Conservation (phyloP, 2,797 vertebrate species). For the Brotula barbata region DNA sequence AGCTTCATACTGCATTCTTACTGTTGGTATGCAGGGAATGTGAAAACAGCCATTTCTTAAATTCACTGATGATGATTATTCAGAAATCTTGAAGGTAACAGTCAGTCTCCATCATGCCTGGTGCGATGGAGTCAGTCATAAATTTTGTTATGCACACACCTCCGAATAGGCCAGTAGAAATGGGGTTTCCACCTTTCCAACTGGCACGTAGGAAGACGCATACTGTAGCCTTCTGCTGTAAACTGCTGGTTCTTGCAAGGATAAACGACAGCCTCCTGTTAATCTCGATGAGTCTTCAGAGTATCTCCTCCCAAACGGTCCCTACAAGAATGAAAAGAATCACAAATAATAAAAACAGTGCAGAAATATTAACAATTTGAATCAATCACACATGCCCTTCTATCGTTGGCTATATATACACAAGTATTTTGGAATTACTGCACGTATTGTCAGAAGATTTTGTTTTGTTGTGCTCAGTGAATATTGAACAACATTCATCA, state of each 20-base stretch:
- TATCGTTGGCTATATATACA: background rate
- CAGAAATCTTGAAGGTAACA: slow-evolving; percentile 2
- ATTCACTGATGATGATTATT: slow-evolving; percentile 2
- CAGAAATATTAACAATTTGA: background rate
- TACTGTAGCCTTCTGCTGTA: too few species aligned
- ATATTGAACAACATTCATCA: too few species aligned
- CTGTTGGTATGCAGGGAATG: background rate
- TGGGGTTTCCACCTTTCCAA: too few species aligned
- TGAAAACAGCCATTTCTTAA: slow-evolving; percentile 16
- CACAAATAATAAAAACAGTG: background rate
- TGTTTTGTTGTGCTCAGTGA: too few species aligned
- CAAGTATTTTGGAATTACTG: background rate
- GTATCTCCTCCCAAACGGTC: slow-evolving; percentile 67
- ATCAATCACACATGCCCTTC: too few species aligned
- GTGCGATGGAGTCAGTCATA: too few species aligned
- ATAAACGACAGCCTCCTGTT: slow-evolving; percentile 35
- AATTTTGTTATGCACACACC: too few species aligned
- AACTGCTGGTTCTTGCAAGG: slow-evolving; percentile 23
- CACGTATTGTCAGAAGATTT: too few species aligned
- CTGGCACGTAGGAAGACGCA: too few species aligned
- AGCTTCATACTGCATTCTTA: background rate
- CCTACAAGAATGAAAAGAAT: slow-evolving; percentile 59
- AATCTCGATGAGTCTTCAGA: slow-evolving; percentile 78
- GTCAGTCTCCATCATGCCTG: too few species aligned
- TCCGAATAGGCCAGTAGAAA: too few species aligned